Conservation (phyloP, 1,140 invertebrate species). For the Trinorchestia longiramus region DNA sequence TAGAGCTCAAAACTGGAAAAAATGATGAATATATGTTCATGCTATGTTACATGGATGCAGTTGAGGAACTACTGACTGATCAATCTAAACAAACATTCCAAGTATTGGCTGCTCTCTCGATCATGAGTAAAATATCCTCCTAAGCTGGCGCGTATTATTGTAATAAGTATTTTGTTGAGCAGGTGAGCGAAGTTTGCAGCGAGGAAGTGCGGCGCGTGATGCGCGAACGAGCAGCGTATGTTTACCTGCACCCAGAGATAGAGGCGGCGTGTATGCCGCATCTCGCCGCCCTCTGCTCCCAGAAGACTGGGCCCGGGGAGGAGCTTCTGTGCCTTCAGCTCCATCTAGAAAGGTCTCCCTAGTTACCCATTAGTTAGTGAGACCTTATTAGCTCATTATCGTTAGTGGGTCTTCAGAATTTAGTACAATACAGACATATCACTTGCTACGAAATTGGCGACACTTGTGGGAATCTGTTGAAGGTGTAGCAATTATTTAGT, state of each 20-base stretch:
- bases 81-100: neutral
- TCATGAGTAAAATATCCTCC: no score
- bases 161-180: constrained; percentile 29
- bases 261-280: constrained; percentile 91
- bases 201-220: constrained; percentile 91
- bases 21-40: neutral
- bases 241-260: constrained; percentile 93
- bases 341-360: constrained; percentile 79
- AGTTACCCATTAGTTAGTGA: neutral
- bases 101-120: no score
- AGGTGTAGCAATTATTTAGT: no score
- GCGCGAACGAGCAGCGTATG: constrained; percentile 89
- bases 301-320: constrained; percentile 85
- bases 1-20: neutral
- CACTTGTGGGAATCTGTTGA: no score
- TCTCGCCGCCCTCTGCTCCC: constrained; percentile 84
- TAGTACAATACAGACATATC: no score
- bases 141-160: neutral
- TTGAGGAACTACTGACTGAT: neutral
- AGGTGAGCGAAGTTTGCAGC: constrained; percentile 71
- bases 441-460: no score
- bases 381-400: neutral
- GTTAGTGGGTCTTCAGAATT: neutral
- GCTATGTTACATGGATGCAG: neutral
- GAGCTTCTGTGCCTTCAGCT: constrained; percentile 94